Evolutionary conservation across 2,888 invertebrate genomes (phyloP), one percentile per base, ranked within the genome.

Genomic region (Heliconius charithonia): DNA sequence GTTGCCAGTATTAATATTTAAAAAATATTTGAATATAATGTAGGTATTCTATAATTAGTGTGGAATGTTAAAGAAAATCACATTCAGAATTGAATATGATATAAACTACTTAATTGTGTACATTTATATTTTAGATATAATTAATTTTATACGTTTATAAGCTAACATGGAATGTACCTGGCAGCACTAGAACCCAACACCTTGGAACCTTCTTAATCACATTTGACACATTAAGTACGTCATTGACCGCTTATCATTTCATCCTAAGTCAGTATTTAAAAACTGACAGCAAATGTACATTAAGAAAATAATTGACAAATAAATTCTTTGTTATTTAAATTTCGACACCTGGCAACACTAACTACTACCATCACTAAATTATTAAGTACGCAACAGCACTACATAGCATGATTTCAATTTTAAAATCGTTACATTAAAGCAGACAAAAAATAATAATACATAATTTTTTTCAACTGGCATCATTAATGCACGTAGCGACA

Each of bases 161-260:
- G 10, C 32, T 66, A 66, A 12, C 41, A 69, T 69, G 69, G 69
- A 69, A 73, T 77, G 25, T 66, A 65, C 65, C 67, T 75, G 63
- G 65, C 79, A 72, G 72, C 71, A 72, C 65, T 37, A 70, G 72
- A 12, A 56, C 3, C 51, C 56, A 41, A 59, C 32, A 22, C 29
- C 69, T 65, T 19, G 51, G n/a, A 70, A 75, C 62, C 69, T 70
- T 71, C 27, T 67, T 22, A 37, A 67, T 71, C 65, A 74, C 62
- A 41, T 62, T 74, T 74, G 72, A 72, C 72, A 72, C 59, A 72
- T 72, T 72, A 59, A 72, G 72, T 72, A 72, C 56, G 25, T 71
- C 69, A 69, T 19, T 41, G 41, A 41, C 41, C 69, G 69, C 69
- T 27, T 37, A 22, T 19, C 22, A 66, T 29, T 22, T 1, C 65